These are phyloP conservation scores for Exocentrus adspersus DNA, from an alignment of 2,888 invertebrate species.

Conservation along the genomic window DNA sequence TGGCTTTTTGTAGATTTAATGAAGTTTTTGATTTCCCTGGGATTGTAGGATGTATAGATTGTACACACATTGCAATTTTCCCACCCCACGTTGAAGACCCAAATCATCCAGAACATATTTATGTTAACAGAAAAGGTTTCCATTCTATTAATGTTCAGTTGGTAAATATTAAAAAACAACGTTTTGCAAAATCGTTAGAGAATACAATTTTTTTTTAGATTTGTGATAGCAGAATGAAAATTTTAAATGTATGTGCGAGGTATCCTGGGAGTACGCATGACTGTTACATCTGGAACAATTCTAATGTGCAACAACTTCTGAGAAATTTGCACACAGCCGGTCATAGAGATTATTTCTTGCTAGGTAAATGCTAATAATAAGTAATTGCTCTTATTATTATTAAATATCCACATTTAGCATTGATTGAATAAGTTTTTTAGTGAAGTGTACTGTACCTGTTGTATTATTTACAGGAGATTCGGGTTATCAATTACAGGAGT, in stretches of 20 bases:
- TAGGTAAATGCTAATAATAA: no score
- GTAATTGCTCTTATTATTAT: no score
- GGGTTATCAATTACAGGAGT: no score
- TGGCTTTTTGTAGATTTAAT: constrained; percentile 1
- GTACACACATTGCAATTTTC: not conserved
- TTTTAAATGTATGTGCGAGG: not conserved
- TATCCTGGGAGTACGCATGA: constrained; percentile 32
- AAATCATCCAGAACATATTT: not conserved
- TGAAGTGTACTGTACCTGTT: no score
- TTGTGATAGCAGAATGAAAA: constrained; percentile 15
- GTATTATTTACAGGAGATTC: no score
- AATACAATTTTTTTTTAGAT: not conserved
- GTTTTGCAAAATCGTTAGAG: not conserved
- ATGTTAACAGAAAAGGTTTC: not conserved
- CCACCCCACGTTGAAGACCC: not conserved
- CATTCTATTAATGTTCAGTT: constrained; percentile 6
- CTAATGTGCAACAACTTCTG: constrained; percentile 15
- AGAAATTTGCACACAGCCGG: constrained; percentile 9
- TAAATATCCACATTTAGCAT: no score
- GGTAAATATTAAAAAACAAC: not conserved
- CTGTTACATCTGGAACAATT: constrained; percentile 30
- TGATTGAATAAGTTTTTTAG: no score
- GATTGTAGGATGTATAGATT: not conserved
- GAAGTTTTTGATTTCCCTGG: not conserved
- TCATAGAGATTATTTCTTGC: constrained; percentile 26